Conservation (phyloP, 2,888 invertebrate species). For the Mycalesis mineus region DNA sequence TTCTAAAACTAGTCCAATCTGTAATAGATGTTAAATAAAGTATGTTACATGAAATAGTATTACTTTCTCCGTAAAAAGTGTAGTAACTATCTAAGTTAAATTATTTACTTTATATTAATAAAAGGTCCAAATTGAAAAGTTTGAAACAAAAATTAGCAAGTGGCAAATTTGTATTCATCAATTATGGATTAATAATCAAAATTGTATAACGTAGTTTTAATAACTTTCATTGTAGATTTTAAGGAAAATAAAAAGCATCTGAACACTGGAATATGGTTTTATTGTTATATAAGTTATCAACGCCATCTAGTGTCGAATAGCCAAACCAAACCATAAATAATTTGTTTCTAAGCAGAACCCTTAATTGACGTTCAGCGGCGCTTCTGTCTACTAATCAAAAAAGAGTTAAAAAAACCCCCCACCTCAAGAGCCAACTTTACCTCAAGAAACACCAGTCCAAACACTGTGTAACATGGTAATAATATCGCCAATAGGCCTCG, state of each 20-base stretch:
- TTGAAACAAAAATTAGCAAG: not conserved
- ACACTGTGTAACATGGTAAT: too few species aligned
- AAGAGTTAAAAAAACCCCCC: too few species aligned
- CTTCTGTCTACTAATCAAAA: too few species aligned
- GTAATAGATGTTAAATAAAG: slow-evolving; percentile 13
- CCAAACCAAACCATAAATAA: slow-evolving; percentile 10
- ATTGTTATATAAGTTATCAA: slow-evolving; percentile 6
- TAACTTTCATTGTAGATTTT: slow-evolving; percentile 28
- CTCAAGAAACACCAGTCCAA: too few species aligned
- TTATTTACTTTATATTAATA: not conserved
- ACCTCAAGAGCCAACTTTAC: too few species aligned
- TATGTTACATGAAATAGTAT: slow-evolving; percentile 7
- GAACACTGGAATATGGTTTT: slow-evolving; percentile 15
- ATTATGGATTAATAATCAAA: slow-evolving; percentile 8
- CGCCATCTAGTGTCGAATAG: slow-evolving; percentile 55
- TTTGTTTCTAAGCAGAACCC: not conserved
- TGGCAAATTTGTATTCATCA: slow-evolving; percentile 18
- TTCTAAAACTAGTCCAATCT: slow-evolving; percentile 25
- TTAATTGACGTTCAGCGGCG: too few species aligned
- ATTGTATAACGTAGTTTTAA: slow-evolving; percentile 12
- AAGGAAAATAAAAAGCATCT: slow-evolving; percentile 31
- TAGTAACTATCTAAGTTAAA: slow-evolving; percentile 2
- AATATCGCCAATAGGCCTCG: too few species aligned
- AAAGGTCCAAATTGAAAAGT: not conserved
- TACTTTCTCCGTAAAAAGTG: slow-evolving; percentile 6